Evolutionary conservation across 2,113 vertebrate genomes (phyloP).

Genomic region (Mustela nigripes): DNA sequence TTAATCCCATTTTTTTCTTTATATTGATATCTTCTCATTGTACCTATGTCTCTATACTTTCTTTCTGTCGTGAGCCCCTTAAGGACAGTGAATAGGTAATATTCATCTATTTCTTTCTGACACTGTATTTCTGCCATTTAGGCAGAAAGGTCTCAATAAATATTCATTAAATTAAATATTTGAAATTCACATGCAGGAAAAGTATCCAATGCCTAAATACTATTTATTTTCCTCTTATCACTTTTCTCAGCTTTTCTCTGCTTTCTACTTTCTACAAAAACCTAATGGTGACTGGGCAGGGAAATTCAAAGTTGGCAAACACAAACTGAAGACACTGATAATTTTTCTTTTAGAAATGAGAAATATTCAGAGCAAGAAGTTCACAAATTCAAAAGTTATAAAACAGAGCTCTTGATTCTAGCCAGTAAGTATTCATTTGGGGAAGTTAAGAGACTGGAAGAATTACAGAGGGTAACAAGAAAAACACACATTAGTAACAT

Average conservation of each 20-base stretch:
- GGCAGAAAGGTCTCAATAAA: conserved; percentile 29
- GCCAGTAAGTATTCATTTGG: background rate
- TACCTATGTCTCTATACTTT: background rate
- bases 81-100: background rate
- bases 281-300: background rate
- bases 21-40: background rate
- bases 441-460: background rate
- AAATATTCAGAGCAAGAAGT: conserved; percentile 30
- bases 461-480: background rate
- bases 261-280: conserved; percentile 36
- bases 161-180: conserved; percentile 16
- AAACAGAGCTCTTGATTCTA: background rate
- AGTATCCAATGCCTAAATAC: background rate
- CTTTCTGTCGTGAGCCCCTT: background rate
- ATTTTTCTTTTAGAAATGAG: conserved; percentile 33
- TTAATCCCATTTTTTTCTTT: conserved; percentile 19
- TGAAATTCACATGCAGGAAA: conserved; percentile 25
- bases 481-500: background rate
- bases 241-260: background rate
- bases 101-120: conserved; percentile 26
- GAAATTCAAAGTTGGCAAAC: conserved; percentile 1
- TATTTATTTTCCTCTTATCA: conserved; percentile 41
- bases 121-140: background rate
- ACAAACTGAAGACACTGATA: background rate
- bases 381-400: background rate